Evolutionary conservation across 2,888 invertebrate species (phyloP).

Genomic region (Philereme transversata): DNA sequence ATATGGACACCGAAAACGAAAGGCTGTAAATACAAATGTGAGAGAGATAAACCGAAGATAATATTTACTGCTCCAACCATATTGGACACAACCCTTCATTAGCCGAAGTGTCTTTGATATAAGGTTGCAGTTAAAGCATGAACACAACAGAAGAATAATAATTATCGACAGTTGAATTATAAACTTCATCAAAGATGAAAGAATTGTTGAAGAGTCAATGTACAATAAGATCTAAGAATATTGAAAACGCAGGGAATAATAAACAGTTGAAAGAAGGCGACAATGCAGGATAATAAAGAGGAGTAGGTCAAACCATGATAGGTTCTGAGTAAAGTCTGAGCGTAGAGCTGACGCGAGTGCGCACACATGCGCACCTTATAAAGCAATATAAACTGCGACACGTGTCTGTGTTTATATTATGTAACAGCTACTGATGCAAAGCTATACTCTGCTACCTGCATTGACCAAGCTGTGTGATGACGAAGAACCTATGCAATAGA

Average conservation of each 20-base stretch:
- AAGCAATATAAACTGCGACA: conserved; percentile 54
- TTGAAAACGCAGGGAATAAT: conserved; percentile 10
- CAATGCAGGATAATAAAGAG: conserved; percentile 33
- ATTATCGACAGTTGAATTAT: neutral
- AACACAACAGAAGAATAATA: too few species aligned
- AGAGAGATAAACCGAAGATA: conserved; percentile 6
- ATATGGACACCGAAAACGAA: conserved; percentile 35
- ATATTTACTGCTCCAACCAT: conserved; percentile 4
- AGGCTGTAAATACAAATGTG: conserved; percentile 12
- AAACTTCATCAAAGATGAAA: conserved; percentile 8
- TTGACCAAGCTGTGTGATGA: conserved; percentile 10
- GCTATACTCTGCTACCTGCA: conserved; percentile 1
- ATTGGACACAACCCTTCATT: too few species aligned
- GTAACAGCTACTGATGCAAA: conserved; percentile 50
- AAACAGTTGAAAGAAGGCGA: conserved; percentile 37
- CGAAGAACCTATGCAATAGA: conserved; percentile 1
- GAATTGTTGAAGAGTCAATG: neutral
- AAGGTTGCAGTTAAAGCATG: too few species aligned
- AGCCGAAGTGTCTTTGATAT: too few species aligned
- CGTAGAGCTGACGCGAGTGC: conserved; percentile 35
- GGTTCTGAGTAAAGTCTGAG: conserved; percentile 36
- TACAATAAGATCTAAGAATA: conserved; percentile 4
- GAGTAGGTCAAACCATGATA: conserved; percentile 37
- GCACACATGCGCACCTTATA: conserved; percentile 53
- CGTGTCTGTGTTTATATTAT: conserved; percentile 70